Evolutionary conservation across 2,888 invertebrate genomes (phyloP).

Genomic region (Allolobophora icterica): DNA sequence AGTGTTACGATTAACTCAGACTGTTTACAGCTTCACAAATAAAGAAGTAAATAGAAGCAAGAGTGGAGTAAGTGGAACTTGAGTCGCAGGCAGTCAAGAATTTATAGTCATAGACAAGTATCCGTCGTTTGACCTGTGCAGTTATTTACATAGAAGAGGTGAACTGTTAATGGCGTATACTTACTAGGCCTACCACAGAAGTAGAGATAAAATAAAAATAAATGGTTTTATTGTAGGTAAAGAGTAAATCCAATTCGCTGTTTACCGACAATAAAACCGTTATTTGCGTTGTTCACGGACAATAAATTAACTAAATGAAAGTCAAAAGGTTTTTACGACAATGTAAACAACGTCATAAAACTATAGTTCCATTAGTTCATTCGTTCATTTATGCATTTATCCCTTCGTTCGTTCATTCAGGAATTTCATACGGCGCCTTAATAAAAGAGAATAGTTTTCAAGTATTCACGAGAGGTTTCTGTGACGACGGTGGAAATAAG

Average conservation of each 20-base stretch:
- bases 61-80: no score
- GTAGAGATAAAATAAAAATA: no score
- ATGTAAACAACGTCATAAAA: neutral
- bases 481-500: no score
- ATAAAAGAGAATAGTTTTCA: neutral
- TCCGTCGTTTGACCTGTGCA: no score
- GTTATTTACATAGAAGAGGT: no score
- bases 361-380: neutral
- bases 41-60: neutral
- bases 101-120: neutral
- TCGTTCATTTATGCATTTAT: neutral
- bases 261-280: neutral
- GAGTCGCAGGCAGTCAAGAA: no score
- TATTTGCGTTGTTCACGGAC: neutral
- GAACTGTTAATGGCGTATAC: neutral
- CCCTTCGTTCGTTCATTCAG: neutral
- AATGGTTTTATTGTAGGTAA: no score
- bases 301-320: neutral
- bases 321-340: neutral
- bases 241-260: neutral
- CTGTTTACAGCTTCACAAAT: neutral
- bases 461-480: no score
- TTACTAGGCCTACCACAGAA: no score
- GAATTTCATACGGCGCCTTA: neutral
- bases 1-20: neutral